A percentile compares a stretch with the other conserved stretches of the same genome.
Evolutionary conservation across 2,888 invertebrate genomes (phyloP).

Genomic region (Malacosoma neustria): DNA sequence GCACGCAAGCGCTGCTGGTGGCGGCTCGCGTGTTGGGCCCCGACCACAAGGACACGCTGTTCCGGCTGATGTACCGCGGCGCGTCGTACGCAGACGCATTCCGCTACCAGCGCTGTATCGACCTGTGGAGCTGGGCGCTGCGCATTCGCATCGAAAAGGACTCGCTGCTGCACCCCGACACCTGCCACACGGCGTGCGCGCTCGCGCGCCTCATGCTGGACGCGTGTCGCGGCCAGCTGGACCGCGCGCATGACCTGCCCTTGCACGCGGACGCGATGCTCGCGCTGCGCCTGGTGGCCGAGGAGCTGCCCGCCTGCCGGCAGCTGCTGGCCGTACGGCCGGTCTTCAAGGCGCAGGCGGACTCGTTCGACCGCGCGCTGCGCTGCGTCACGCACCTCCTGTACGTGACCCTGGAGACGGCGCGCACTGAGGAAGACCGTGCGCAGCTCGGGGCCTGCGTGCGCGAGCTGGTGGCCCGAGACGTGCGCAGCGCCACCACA

Average conservation of each 20-base stretch:
- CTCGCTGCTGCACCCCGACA: constrained; percentile 82
- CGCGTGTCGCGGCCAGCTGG: constrained; percentile 75
- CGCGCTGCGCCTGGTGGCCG: constrained; percentile 76
- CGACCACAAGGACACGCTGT: constrained; percentile 90
- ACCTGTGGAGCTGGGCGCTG: constrained; percentile 89
- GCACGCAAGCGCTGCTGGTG: constrained; percentile 90
- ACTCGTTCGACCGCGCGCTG: constrained; percentile 86
- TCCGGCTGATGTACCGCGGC: constrained; percentile 83
- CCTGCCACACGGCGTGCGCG: constrained; percentile 90
- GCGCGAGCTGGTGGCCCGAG: constrained; percentile 71
- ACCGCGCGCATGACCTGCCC: constrained; percentile 56
- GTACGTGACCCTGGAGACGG: constrained; percentile 78
- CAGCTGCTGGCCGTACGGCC: constrained; percentile 78
- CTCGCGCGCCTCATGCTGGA: constrained; percentile 89
- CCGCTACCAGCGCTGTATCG: constrained; percentile 88
- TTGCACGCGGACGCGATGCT: constrained; percentile 80
- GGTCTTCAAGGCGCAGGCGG: constrained; percentile 84
- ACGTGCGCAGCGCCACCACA: constrained; percentile 80
- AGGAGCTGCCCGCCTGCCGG: constrained; percentile 76
- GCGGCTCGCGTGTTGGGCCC: constrained; percentile 91
- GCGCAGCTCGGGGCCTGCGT: constrained; percentile 43
- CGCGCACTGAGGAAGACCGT: constrained; percentile 42
- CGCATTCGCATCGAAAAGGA: constrained; percentile 86
- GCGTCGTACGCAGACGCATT: constrained; percentile 83
- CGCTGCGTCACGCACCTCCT: constrained; percentile 87